These are phyloP conservation scores for Ephydatia muelleri DNA, from an alignment of 37 sponge, comb jelly and placozoan species.

Conservation along the genomic window DNA sequence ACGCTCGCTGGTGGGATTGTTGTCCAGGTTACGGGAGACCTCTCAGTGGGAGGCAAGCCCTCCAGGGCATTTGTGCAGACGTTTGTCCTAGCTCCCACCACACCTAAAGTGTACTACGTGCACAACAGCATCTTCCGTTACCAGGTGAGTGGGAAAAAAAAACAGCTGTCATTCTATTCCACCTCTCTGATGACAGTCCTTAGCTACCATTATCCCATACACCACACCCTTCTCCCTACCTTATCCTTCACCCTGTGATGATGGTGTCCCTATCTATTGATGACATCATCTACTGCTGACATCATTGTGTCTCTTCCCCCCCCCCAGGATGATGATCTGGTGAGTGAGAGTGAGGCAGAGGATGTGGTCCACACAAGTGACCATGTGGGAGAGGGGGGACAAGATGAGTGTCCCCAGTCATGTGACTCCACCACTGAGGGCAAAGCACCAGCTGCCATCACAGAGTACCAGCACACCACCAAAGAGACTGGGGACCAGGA, in stretches of 20 bases:
- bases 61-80: slow-evolving; percentile 97
- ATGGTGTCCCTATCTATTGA: too few species aligned
- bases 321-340: slow-evolving; percentile 65
- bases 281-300: too few species aligned
- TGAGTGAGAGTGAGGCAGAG: slow-evolving; percentile 75
- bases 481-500: not conserved
- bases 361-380: slow-evolving; percentile 32
- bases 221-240: too few species aligned
- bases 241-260: too few species aligned
- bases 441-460: not conserved
- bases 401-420: not conserved
- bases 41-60: slow-evolving; percentile 81
- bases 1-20: slow-evolving; percentile 86
- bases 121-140: slow-evolving; percentile 97
- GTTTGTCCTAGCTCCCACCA: slow-evolving; percentile 88
- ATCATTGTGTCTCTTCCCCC: not conserved
- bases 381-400: not conserved
- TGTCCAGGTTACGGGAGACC: slow-evolving; percentile 96
- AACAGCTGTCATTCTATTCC: too few species aligned
- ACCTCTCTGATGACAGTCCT: too few species aligned
- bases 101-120: slow-evolving; percentile 76
- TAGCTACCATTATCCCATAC: too few species aligned
- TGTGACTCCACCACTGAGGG: not conserved
- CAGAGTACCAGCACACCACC: not conserved
- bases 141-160: slow-evolving; percentile 38